A percentile compares a stretch with the other conserved stretches of the same genome.
These are phyloP conservation scores for Rapana venosa DNA, from an alignment of 2,888 invertebrate species.

Conservation along the genomic window DNA sequence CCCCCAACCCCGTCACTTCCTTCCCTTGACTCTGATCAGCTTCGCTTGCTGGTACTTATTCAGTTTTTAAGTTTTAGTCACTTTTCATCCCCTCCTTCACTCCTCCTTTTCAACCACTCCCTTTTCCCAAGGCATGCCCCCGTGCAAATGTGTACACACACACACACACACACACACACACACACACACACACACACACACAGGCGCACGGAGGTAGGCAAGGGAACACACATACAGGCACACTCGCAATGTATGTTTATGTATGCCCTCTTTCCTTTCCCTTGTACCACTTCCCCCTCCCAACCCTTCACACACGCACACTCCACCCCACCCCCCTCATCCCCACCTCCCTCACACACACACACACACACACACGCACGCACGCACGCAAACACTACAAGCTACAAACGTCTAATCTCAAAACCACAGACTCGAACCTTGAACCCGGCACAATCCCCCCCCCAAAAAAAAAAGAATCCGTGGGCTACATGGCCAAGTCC, in stretches of 20 bases:
- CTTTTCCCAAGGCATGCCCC: neutral
- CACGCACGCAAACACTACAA: neutral
- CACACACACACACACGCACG: neutral
- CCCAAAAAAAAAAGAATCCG: too few relatives aligned
- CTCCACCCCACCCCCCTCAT: neutral
- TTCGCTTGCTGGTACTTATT: too few relatives aligned
- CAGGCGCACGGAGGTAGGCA: neutral
- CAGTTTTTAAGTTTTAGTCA: too few relatives aligned
- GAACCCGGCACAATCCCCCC: too few relatives aligned
- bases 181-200: neutral
- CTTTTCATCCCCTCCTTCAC: too few relatives aligned
- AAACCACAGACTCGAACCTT: neutral
- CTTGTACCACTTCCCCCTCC: too few relatives aligned
- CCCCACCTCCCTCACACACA: neutral
- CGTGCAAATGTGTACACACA: neutral
- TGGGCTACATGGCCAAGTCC: too few relatives aligned
- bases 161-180: neutral
- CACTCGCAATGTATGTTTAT: neutral
- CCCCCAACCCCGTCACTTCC: too few relatives aligned
- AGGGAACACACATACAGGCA: neutral
- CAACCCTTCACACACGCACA: neutral
- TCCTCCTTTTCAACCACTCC: too few relatives aligned
- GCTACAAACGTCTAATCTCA: neutral
- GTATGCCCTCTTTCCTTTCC: too few relatives aligned
- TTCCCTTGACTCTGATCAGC: too few relatives aligned